phyloP scores from a whole-genome alignment of 2,113 vertebrate genomes.

The Corythaixoides concolor region DNA sequence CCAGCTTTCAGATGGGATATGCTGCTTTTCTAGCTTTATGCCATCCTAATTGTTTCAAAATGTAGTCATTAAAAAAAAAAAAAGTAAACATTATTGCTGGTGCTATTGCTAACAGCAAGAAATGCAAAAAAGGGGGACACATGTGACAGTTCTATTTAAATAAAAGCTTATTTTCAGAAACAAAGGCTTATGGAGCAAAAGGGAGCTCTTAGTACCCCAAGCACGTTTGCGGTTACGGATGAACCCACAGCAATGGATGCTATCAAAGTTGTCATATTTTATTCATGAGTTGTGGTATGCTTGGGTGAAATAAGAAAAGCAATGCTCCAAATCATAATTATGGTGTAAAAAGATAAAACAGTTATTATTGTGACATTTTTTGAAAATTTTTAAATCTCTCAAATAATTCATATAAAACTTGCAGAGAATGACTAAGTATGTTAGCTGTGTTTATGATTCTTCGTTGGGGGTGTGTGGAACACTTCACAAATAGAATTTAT shows the following conservation, averaged over 20 bases:
- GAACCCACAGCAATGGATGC: constrained; percentile 82
- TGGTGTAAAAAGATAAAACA: constrained; percentile 72
- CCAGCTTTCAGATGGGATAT: neutral
- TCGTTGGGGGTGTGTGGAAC: neutral
- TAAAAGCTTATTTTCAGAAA: constrained; percentile 70
- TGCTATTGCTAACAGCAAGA: constrained; percentile 31
- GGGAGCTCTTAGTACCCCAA: constrained; percentile 64
- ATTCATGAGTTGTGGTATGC: constrained; percentile 89
- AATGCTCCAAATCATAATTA: constrained; percentile 80
- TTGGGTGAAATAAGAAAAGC: constrained; percentile 82
- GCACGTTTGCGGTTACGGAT: constrained; percentile 75
- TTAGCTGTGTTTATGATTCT: neutral
- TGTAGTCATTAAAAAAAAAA: constrained; percentile 16
- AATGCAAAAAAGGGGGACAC: neutral
- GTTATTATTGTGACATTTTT: constrained; percentile 69
- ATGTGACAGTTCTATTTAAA: constrained; percentile 45
- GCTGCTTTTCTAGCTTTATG: neutral
- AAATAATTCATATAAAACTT: constrained; percentile 55
- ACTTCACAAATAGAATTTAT: neutral
- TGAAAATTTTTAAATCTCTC: constrained; percentile 56
- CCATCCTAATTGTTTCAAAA: constrained; percentile 49
- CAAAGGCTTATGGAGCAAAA: constrained; percentile 59
- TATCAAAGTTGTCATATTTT: constrained; percentile 93
- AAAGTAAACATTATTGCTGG: constrained; percentile 47
- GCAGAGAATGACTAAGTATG: neutral